A percentile compares a stretch with the other conserved stretches of the same genome.
phyloP scores from a whole-genome alignment of 1,140 invertebrate species.

The Trichonephila inaurata region DNA sequence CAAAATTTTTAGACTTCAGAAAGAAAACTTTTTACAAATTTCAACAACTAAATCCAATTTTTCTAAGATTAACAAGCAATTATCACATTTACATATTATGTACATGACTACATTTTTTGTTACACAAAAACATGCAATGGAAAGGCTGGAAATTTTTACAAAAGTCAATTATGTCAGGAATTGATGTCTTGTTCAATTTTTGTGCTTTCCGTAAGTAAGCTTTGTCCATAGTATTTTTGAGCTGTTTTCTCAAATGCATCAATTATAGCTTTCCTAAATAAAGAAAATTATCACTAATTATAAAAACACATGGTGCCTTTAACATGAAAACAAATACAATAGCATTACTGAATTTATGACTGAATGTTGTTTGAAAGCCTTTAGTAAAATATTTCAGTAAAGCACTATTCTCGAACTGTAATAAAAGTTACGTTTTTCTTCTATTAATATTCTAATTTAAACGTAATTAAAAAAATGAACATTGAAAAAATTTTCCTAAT shows the following conservation, averaged over 20 bases:
- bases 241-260: slow-evolving; percentile 82
- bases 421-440: no score
- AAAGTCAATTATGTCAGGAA: slow-evolving; percentile 53
- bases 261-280: slow-evolving; percentile 80
- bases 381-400: no score
- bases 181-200: slow-evolving; percentile 50
- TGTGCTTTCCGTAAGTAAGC: slow-evolving; percentile 51
- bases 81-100: neutral
- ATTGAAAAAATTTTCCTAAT: no score
- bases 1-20: neutral
- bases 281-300: slow-evolving; percentile 29
- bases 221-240: slow-evolving; percentile 81
- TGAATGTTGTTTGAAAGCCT: no score
- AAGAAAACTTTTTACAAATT: neutral
- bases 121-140: neutral
- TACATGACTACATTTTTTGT: slow-evolving; percentile 13
- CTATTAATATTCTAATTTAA: no score
- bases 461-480: no score
- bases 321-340: no score
- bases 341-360: no score
- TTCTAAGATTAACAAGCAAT: neutral
- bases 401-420: no score
- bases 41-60: neutral
- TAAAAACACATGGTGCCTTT: no score
- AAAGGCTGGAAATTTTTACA: neutral